Evolutionary conservation across 2,797 vertebrate genomes (phyloP).

Genomic region (Labroides dimidiatus): DNA sequence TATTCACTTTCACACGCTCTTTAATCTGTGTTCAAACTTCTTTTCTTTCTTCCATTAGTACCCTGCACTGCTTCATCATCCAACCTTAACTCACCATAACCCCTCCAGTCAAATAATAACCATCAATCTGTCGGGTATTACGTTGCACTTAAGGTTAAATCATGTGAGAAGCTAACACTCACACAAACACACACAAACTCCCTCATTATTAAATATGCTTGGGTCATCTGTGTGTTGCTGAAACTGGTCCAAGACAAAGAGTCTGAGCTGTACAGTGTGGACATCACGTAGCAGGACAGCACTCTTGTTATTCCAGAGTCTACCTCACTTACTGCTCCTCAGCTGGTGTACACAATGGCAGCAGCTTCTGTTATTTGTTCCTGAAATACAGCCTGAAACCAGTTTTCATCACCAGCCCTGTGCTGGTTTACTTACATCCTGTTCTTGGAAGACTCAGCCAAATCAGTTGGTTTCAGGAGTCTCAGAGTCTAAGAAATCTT

Average conservation of each 20-base stretch:
- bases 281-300: slow-evolving; percentile 40
- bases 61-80: not conserved
- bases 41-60: not conserved
- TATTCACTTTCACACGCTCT: too few species aligned
- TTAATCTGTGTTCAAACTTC: too few species aligned
- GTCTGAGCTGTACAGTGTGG: slow-evolving; percentile 8
- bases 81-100: not conserved
- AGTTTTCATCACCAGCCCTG: slow-evolving; percentile 41
- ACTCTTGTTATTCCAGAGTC: slow-evolving; percentile 51
- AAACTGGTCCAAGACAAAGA: slow-evolving; percentile 57
- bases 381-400: slow-evolving; percentile 41
- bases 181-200: slow-evolving; percentile 6
- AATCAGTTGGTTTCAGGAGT: slow-evolving; percentile 18
- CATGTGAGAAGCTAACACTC: not conserved
- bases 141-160: slow-evolving; percentile 10
- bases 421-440: slow-evolving; percentile 15
- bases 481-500: slow-evolving; percentile 6
- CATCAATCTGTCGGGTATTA: not conserved
- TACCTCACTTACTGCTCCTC: slow-evolving; percentile 10
- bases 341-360: slow-evolving; percentile 9
- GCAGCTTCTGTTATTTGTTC: slow-evolving; percentile 57
- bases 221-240: slow-evolving; percentile 57
- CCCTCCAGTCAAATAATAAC: not conserved
- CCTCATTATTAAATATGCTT: slow-evolving; percentile 33
- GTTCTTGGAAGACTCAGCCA: not conserved